Percentiles rank a stretch among this genome's conserved stretches.
phyloP scores from a whole-genome alignment of 1,140 invertebrate species.

The Pararge aegeria region DNA sequence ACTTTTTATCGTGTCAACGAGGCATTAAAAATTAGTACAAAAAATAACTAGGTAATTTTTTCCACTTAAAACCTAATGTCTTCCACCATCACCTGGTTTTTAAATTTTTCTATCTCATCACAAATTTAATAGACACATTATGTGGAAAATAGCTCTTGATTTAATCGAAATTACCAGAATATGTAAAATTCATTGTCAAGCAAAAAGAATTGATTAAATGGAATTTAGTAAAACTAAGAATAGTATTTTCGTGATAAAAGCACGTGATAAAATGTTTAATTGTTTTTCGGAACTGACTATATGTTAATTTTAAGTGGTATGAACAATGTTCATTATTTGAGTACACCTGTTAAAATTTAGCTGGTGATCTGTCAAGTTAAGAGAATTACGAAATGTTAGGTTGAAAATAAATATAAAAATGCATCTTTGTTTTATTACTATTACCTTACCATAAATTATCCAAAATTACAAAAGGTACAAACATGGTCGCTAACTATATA shows the following conservation, averaged over 20 bases:
- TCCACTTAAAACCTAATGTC: constrained; percentile 13
- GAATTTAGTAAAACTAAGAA: constrained; percentile 74
- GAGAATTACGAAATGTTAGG: constrained; percentile 74
- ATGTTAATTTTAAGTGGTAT: constrained; percentile 69
- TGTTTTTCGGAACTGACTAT: constrained; percentile 75
- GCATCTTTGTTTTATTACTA: constrained; percentile 54
- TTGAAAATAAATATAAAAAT: constrained; percentile 76
- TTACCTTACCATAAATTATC: background rate
- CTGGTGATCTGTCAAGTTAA: constrained; percentile 70
- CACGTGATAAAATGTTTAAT: constrained; percentile 64
- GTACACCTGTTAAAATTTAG: constrained; percentile 67
- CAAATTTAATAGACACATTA: constrained; percentile 7
- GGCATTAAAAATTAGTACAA: constrained; percentile 1
- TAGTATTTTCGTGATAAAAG: constrained; percentile 76
- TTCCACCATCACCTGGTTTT: constrained; percentile 18
- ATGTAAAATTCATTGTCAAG: constrained; percentile 16
- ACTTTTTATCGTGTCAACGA: background rate
- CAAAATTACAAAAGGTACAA: too few relatives aligned
- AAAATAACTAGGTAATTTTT: constrained; percentile 4
- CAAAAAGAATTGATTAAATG: constrained; percentile 64
- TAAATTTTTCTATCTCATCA: constrained; percentile 13
- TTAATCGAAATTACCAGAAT: constrained; percentile 1
- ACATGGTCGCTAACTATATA: too few relatives aligned
- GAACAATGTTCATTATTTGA: constrained; percentile 75
- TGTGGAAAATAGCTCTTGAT: background rate